Evolutionary conservation across 2,888 invertebrate genomes (phyloP), one percentile per base, ranked within the genome.

Genomic region (Andrena bucephala): DNA sequence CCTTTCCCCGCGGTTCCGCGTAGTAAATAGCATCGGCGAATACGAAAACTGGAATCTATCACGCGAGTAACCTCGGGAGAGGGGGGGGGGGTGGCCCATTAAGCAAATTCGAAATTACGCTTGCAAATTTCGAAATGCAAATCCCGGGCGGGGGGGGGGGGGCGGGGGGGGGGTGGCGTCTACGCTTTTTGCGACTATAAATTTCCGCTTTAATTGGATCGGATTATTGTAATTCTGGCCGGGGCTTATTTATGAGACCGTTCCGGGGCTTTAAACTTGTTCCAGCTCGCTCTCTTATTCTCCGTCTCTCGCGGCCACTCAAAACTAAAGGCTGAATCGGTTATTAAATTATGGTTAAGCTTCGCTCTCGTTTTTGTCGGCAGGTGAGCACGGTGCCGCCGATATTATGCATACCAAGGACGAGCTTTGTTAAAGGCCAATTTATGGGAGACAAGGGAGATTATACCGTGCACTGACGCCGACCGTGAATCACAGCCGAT

Each of bases 181-280:
- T 83, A 83, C 82, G 78, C 85, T 89, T 92, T 91, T 92, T 90
- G 85, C 87, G 83, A 89, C 92, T 89, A 93, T 93, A 93, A 93
- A 93, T 93, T 93, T 90, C 85, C 82, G 85, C 91, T 92, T 93
- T 93, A 93, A 93, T 93, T 93, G 92, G 93, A 90, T 88, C 90
- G 91, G 91, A 93, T 93, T 92, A 93, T 93, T 92, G 91, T 93
- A 92, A 93, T 93, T 92, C 90, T 86, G 79, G 27, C 16, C 59
- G 65, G 74, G 84, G 88, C 86, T 91, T 92, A 92, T 93, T 93
- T 93, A 93, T 93, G 91, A 77, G 84, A 79, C 87, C 83, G 87
- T 90, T 89, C 88, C 78, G 68, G 84, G 50, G 66, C 65, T 83
- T 85, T 85, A 87, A 85, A 84, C 89, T 86, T 82, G 83, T 75